These are phyloP conservation scores for Pristionchus exspectatus DNA, from an alignment of 2,888 invertebrate genomes.

Conservation along the genomic window DNA sequence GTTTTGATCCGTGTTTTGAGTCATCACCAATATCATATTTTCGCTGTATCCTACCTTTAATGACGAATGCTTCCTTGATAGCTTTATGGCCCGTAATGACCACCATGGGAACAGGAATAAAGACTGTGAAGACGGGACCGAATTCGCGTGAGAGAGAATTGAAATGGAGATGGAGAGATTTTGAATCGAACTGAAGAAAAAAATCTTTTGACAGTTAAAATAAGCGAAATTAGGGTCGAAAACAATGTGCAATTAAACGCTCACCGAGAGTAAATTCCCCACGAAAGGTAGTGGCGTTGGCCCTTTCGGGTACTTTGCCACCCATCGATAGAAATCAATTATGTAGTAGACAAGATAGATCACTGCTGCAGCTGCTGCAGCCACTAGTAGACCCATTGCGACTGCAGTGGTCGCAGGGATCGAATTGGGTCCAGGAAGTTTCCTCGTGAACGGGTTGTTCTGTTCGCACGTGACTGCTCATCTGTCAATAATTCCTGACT, in stretches of 20 bases:
- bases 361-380: conserved; percentile 24
- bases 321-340: conserved; percentile 32
- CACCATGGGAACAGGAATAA: conserved; percentile 9
- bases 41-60: not conserved
- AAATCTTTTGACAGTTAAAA: not conserved
- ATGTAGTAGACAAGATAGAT: conserved; percentile 38
- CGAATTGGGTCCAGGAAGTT: not conserved
- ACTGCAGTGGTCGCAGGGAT: not conserved
- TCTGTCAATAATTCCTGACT: not conserved
- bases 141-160: conserved; percentile 7
- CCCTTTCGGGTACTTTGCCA: conserved; percentile 10
- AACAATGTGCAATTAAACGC: not conserved
- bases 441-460: not conserved
- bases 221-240: not conserved
- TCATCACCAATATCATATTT: too few relatives aligned
- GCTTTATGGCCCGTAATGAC: not conserved
- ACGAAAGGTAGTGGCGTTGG: not conserved
- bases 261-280: conserved; percentile 21
- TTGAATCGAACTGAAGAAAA: not conserved
- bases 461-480: not conserved
- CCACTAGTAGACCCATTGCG: not conserved
- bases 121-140: conserved; percentile 11
- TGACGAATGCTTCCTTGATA: not conserved
- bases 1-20: too few relatives aligned
- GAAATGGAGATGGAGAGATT: conserved; percentile 11